Evolutionary conservation across 2,888 invertebrate species (phyloP).

Genomic region (Pelosia muscerda): DNA sequence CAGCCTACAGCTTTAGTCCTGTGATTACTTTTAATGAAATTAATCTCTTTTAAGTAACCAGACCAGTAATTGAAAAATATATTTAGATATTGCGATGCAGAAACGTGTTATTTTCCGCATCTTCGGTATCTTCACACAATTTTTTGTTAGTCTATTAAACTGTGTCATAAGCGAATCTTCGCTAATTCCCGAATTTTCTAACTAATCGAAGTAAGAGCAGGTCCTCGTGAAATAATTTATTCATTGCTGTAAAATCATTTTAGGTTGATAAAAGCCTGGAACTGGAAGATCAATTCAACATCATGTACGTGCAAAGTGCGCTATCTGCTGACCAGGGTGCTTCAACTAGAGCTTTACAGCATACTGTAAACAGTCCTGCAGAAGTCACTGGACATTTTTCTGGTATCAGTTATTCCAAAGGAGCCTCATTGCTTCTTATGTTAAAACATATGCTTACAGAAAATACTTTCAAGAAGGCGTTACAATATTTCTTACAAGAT

Average conservation of each 20-base stretch:
- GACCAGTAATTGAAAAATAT: too few species aligned
- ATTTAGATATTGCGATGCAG: too few species aligned
- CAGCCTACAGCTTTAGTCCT: too few species aligned
- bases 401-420: constrained; percentile 90
- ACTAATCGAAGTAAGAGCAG: background rate
- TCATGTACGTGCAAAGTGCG: constrained; percentile 89
- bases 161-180: too few species aligned
- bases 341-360: constrained; percentile 87
- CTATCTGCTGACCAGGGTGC: constrained; percentile 74
- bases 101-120: too few species aligned
- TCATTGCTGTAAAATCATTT: constrained; percentile 4
- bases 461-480: constrained; percentile 83
- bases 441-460: constrained; percentile 87
- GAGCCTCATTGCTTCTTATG: constrained; percentile 89
- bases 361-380: constrained; percentile 86
- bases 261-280: constrained; percentile 80
- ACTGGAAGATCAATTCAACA: constrained; percentile 90
- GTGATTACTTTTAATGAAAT: too few species aligned
- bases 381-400: constrained; percentile 89
- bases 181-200: background rate
- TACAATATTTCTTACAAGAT: constrained; percentile 82
- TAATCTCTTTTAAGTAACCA: too few species aligned
- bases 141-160: too few species aligned
- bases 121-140: too few species aligned
- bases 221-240: background rate